These are phyloP conservation scores for Carettochelys insculpta DNA, from an alignment of 2,113 vertebrate species.

Conservation along the genomic window DNA sequence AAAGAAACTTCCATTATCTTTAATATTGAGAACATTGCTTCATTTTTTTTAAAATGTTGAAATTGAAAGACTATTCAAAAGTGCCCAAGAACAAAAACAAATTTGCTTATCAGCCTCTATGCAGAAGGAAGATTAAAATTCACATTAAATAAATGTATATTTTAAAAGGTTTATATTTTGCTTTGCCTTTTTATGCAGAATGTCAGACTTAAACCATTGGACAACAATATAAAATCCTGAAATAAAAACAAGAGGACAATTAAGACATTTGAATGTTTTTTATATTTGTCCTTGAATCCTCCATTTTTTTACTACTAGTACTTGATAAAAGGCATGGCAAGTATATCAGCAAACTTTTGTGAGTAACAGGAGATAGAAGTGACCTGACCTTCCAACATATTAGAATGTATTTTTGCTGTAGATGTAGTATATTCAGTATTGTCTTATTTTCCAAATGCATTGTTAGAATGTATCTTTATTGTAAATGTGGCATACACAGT, in stretches of 20 bases:
- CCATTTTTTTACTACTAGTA: neutral
- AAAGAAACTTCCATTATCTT: neutral
- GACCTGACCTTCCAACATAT: neutral
- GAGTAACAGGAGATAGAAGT: neutral
- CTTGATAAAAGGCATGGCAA: neutral
- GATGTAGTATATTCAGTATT: neutral
- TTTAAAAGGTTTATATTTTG: neutral
- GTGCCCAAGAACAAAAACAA: neutral
- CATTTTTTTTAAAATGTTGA: neutral
- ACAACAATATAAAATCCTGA: neutral
- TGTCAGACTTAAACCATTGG: neutral
- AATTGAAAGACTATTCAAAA: neutral
- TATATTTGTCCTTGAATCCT: neutral
- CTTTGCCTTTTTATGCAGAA: neutral
- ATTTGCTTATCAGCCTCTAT: neutral
- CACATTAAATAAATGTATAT: neutral
- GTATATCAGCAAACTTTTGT: neutral
- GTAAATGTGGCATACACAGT: neutral
- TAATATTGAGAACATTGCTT: neutral
- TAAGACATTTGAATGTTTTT: neutral
- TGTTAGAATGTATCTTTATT: neutral
- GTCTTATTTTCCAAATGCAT: neutral
- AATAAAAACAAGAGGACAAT: neutral
- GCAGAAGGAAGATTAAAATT: neutral
- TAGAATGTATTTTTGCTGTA: neutral